Evolutionary conservation across 23 tunicate genomes (phyloP).

Genomic region (Corella eumyota): DNA sequence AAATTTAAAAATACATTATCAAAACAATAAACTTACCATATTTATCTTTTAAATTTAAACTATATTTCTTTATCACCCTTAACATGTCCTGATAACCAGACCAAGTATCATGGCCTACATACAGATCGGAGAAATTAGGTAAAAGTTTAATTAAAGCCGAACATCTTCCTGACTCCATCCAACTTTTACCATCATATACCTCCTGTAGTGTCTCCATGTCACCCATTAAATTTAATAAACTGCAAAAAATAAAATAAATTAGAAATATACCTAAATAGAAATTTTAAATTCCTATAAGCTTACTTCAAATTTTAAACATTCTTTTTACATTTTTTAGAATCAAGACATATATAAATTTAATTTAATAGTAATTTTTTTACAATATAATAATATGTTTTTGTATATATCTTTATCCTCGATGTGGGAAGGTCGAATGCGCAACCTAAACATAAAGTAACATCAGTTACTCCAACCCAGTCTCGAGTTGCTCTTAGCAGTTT

Average conservation of each 20-base stretch:
- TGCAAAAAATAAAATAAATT: not conserved
- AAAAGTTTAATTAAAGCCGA: conserved; percentile 40
- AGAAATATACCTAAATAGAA: not conserved
- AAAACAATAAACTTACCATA: conserved; percentile 5
- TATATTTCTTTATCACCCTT: conserved; percentile 32
- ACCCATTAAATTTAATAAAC: not conserved
- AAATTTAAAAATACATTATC: too few relatives aligned
- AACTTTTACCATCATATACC: not conserved
- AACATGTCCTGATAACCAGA: conserved; percentile 17
- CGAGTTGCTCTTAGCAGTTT: too few relatives aligned
- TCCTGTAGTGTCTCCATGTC: conserved; percentile 4
- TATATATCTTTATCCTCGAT: too few relatives aligned
- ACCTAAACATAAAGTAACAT: too few relatives aligned
- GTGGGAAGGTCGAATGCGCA: too few relatives aligned
- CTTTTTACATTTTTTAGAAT: too few relatives aligned
- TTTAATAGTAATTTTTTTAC: too few relatives aligned
- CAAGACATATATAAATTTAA: too few relatives aligned
- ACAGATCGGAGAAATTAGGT: conserved; percentile 16
- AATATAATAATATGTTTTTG: too few relatives aligned
- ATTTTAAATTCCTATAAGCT: too few relatives aligned
- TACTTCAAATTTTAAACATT: too few relatives aligned
- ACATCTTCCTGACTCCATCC: conserved; percentile 29
- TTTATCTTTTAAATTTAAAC: conserved; percentile 10
- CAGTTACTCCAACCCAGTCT: too few relatives aligned
- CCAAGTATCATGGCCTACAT: conserved; percentile 43